Percentiles rank a stretch among this genome's conserved stretches.
Conservation (phyloP, 2,113 vertebrate species). For the Upupa epops region DNA sequence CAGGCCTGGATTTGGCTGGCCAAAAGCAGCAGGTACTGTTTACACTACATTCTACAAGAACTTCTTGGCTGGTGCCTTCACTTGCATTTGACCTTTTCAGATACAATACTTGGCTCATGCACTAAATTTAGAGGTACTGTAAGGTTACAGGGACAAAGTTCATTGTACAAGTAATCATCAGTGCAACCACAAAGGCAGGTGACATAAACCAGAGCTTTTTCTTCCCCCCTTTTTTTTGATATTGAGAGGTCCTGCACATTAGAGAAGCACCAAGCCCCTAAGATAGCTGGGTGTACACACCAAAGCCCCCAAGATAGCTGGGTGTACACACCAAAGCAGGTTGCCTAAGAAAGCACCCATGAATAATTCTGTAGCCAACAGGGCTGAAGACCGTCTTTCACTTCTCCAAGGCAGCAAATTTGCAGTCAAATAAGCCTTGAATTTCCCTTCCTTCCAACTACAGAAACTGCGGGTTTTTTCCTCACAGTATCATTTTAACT, state of each 20-base stretch:
- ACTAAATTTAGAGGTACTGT: neutral
- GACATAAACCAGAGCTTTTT: neutral
- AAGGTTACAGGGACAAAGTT: constrained; percentile 38
- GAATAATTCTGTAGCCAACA: neutral
- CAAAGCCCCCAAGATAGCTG: neutral
- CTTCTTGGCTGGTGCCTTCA: neutral
- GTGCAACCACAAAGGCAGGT: neutral
- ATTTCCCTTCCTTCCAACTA: neutral
- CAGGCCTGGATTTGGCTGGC: neutral
- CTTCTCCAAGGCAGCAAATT: neutral
- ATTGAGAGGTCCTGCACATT: neutral
- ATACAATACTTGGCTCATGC: constrained; percentile 16
- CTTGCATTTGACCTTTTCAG: constrained; percentile 33
- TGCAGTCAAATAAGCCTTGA: neutral
- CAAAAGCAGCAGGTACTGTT: constrained; percentile 19
- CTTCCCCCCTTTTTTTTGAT: neutral
- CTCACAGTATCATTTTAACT: neutral
- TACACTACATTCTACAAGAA: neutral
- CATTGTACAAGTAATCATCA: neutral
- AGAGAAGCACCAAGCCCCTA: neutral
- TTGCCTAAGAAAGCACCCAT: neutral
- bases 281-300: neutral
- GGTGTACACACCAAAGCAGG: neutral
- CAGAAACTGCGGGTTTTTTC: neutral
- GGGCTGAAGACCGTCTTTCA: neutral